Conservation (phyloP, 1,140 invertebrate species). For the Agrilus planipennis region DNA sequence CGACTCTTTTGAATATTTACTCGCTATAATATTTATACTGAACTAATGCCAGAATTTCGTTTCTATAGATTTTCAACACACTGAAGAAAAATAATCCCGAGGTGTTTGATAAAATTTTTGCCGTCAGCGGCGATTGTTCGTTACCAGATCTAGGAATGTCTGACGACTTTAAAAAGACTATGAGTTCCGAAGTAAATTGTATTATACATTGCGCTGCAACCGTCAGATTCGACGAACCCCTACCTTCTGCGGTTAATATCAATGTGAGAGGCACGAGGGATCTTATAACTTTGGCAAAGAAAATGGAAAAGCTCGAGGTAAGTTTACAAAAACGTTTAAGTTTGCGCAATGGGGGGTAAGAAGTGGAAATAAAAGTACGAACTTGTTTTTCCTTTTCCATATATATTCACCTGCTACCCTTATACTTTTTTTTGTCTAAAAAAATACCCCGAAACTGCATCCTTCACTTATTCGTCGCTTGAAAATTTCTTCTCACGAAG, state of each 20-base stretch:
- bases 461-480: no score
- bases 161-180: conserved; percentile 38
- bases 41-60: background rate
- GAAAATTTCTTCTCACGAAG: no score
- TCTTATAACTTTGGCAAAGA: conserved; percentile 44
- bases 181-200: conserved; percentile 50
- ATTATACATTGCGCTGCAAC: conserved; percentile 86
- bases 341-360: no score
- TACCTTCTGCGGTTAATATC: conserved; percentile 48
- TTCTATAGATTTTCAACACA: background rate
- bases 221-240: conserved; percentile 74
- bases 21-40: background rate
- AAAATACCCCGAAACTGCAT: no score
- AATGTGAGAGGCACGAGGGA: conserved; percentile 50
- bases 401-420: no score
- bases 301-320: conserved; percentile 50
- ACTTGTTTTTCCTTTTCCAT: no score
- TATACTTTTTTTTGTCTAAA: no score
- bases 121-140: conserved; percentile 33
- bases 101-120: conserved; percentile 23
- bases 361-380: no score
- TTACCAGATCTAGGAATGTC: conserved; percentile 47
- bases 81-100: conserved; percentile 8
- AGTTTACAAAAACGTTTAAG: conserved; percentile 13
- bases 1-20: no score